Evolutionary conservation across 92 coral and sea anemone species (phyloP).

Genomic region (Phenganax stokvisi): DNA sequence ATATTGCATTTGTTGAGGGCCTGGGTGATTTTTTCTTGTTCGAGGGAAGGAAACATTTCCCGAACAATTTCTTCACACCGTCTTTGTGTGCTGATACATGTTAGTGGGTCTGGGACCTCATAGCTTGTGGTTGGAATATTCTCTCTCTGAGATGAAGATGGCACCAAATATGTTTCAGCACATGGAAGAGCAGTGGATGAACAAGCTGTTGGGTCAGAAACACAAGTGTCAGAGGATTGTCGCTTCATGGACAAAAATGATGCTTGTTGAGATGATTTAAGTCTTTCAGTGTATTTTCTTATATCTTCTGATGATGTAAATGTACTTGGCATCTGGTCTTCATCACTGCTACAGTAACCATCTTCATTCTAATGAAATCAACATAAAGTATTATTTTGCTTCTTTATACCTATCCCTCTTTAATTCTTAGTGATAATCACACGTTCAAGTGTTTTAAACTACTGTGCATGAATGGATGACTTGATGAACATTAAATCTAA

Average conservation of each 20-base stretch:
- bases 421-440: too few relatives aligned
- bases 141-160: not conserved
- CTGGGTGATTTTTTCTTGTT: slow-evolving; percentile 4
- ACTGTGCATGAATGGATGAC: too few relatives aligned
- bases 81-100: not conserved
- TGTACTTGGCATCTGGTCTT: not conserved
- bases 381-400: not conserved
- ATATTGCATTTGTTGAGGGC: not conserved
- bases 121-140: not conserved
- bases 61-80: not conserved
- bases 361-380: not conserved
- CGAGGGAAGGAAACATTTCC: slow-evolving; percentile 8
- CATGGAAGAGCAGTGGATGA: not conserved
- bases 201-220: not conserved
- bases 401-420: too few relatives aligned
- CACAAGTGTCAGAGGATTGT: not conserved
- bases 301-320: not conserved
- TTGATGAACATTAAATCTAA: too few relatives aligned
- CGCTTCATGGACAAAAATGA: not conserved
- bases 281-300: not conserved
- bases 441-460: too few relatives aligned
- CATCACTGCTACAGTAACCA: not conserved
- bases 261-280: not conserved
- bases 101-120: not conserved
- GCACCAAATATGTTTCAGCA: not conserved